Evolutionary conservation across 2,113 vertebrate genomes (phyloP), one percentile per base, ranked within the genome.

Genomic region (Macquaria australasica): DNA sequence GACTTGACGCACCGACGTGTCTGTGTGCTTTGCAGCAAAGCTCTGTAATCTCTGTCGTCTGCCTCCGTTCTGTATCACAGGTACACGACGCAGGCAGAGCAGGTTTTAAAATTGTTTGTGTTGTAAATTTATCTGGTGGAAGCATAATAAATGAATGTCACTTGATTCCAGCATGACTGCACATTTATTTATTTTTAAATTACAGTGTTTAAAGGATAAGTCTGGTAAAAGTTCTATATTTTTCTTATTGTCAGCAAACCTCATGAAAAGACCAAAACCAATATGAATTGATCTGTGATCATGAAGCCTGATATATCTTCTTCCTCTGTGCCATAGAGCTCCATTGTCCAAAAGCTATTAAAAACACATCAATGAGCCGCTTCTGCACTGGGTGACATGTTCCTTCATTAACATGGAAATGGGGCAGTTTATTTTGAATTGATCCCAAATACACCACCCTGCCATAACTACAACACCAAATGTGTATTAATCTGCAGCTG

Each of bases 11-110:
- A 86, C 77, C 88, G 92, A 93, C 69, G 73, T 90, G 85, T 89
- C 72, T 64, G 62, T 90, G 90, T 92, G 91, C 86, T 92, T 94
- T 93, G 90, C 89, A 93, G 87, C 89, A 93, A 93, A 94, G 91
- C 91, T 93, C 79, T 87, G 83, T 87, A 87, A 73, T 73, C 53
- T 82, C 81, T 79, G 67, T 74, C 37, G 62, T 80, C 81, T 51
- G 81, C 84, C 79, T 87, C 67, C 51, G 66, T 18, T 56, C 39
- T 85, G 77, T 73, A 21, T 80, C 67, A 53, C 79, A 56, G 74
- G 58, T 28, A 18, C 59, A 6, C 23, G 48, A 72, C 45, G 69
- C 90, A 79, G 77, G 37, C 60, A 59, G 56, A 73, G 83, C 73
- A 50, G 58, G 76, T 69, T 60, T 50, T 79, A 41, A 50, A 20